Conservation (phyloP, 2,113 vertebrate species). For the Mobula hypostoma region DNA sequence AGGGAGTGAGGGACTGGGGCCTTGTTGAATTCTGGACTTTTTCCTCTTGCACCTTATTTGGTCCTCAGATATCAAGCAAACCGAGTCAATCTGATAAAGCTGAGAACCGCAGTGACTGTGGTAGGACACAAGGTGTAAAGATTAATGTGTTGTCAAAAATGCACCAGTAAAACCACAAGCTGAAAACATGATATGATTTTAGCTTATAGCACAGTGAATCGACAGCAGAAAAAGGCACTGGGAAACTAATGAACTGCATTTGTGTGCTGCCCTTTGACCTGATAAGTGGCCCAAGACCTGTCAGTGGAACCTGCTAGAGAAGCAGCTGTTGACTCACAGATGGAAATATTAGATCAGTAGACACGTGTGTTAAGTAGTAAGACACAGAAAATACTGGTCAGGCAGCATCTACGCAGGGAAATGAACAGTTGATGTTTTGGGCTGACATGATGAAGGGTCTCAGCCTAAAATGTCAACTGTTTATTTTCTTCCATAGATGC, state of each 20-base stretch:
- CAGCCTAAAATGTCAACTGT: no score
- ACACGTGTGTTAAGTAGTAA: no score
- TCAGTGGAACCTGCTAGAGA: background rate
- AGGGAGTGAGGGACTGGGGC: background rate
- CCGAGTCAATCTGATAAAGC: background rate
- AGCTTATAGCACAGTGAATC: background rate
- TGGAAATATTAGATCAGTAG: background rate
- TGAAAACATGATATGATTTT: background rate
- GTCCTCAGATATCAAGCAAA: background rate
- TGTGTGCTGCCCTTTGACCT: background rate
- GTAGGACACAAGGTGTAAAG: background rate
- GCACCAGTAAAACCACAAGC: background rate
- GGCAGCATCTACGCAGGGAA: no score
- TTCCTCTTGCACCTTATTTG: background rate
- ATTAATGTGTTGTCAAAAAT: background rate
- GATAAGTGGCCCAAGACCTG: background rate
- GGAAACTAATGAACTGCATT: background rate
- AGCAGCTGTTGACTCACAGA: background rate
- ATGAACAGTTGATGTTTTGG: no score
- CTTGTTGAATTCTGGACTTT: background rate
- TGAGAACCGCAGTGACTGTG: background rate
- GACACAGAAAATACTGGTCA: no score
- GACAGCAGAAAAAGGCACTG: background rate
- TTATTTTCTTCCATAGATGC: no score
- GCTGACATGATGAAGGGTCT: no score